Conservation (phyloP, 1,140 invertebrate genomes). For the Drosophila bifasciata region DNA sequence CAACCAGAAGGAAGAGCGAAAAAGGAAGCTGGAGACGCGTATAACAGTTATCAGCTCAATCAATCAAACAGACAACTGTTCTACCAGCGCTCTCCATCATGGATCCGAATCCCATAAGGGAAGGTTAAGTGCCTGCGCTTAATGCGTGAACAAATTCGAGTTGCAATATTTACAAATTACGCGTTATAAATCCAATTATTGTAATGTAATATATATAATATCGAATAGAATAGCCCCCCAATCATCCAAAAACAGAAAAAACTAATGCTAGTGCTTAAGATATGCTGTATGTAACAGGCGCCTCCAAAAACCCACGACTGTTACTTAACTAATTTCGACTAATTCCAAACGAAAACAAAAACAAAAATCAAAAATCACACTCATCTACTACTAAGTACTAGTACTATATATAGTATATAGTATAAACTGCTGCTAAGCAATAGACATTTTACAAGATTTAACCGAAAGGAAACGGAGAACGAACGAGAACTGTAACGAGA, state of each 20-base stretch:
- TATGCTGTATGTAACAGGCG: conserved; percentile 45
- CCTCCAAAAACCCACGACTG: conserved; percentile 33
- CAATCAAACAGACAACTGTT: conserved; percentile 49
- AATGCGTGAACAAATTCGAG: conserved; percentile 35
- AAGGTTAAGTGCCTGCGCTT: conserved; percentile 74
- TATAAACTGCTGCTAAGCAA: conserved; percentile 40
- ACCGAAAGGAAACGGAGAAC: too few relatives aligned
- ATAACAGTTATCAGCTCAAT: conserved; percentile 51
- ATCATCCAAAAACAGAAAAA: conserved; percentile 10
- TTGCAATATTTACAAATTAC: conserved; percentile 67
- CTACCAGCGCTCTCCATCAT: conserved; percentile 17
- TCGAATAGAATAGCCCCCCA: too few relatives aligned
- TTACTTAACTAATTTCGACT: conserved; percentile 14
- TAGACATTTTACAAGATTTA: conserved; percentile 21
- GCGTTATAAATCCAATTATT: conserved; percentile 24
- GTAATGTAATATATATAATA: conserved; percentile 5
- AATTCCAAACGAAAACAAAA: conserved; percentile 44
- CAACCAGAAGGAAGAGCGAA: conserved; percentile 24
- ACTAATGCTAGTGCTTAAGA: conserved; percentile 58
- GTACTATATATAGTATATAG: too few relatives aligned
- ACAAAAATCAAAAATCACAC: conserved; percentile 24
- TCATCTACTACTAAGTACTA: neutral
- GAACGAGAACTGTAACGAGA: conserved; percentile 1
- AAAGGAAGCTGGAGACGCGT: conserved; percentile 18
- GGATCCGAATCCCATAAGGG: conserved; percentile 18